Percentiles rank a stretch among this genome's conserved stretches.
These are phyloP conservation scores for Bombus fervidus DNA, from an alignment of 1,140 invertebrate species.

Conservation along the genomic window DNA sequence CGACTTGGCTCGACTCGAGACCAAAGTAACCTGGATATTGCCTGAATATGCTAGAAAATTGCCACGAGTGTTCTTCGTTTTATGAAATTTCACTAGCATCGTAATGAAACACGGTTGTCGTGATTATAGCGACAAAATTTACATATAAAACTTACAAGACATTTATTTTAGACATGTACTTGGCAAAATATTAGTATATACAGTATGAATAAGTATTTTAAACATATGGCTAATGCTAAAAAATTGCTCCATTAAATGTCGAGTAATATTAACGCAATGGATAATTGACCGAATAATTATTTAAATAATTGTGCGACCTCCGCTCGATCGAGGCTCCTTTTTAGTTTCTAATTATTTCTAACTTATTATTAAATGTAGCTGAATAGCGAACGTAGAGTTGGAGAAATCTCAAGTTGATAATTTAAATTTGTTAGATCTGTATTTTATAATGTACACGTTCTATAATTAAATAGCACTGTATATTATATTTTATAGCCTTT, in stretches of 20 bases:
- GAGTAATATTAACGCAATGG: too few relatives aligned
- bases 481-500: background rate
- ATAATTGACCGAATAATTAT: too few relatives aligned
- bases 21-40: background rate
- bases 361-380: too few relatives aligned
- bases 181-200: background rate
- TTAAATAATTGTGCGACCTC: too few relatives aligned
- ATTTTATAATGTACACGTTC: background rate
- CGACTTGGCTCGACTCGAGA: background rate
- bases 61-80: too few relatives aligned
- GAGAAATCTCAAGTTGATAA: too few relatives aligned
- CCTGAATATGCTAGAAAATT: too few relatives aligned
- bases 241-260: too few relatives aligned
- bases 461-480: background rate
- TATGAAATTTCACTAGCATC: background rate
- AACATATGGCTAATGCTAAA: background rate
- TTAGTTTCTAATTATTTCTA: too few relatives aligned
- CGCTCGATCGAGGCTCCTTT: too few relatives aligned
- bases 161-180: background rate
- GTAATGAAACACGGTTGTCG: background rate
- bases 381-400: too few relatives aligned
- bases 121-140: background rate
- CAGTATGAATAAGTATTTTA: background rate
- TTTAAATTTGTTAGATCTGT: background rate
- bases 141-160: background rate